Evolutionary conservation across 2,797 vertebrate genomes (phyloP).

Genomic region (Benthosema pterotum): DNA sequence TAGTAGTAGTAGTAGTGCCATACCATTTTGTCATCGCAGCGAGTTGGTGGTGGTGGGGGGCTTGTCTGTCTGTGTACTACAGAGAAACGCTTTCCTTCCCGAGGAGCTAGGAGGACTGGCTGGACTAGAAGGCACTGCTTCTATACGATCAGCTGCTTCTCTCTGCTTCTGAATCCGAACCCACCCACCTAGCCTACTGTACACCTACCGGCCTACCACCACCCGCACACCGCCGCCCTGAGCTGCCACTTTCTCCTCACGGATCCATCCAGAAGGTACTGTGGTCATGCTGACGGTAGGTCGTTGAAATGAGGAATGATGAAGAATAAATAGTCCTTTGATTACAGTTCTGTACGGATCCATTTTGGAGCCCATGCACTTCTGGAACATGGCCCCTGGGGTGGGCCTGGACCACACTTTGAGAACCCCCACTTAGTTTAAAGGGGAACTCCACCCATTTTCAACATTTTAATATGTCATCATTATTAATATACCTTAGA

Average conservation of each 20-base stretch:
- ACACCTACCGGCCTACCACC: too few species aligned
- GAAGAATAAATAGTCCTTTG: too few species aligned
- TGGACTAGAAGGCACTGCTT: not conserved
- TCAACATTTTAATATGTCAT: too few species aligned
- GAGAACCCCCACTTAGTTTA: not conserved
- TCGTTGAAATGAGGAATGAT: conserved; percentile 1
- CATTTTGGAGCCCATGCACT: too few species aligned
- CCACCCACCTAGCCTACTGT: not conserved
- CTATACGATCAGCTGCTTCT: conserved; percentile 32
- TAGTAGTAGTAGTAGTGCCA: not conserved
- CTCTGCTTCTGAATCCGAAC: conserved; percentile 8
- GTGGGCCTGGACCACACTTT: not conserved
- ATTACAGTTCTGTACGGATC: too few species aligned
- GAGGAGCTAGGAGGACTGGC: too few species aligned
- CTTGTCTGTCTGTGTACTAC: not conserved
- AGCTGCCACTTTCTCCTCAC: conserved; percentile 10
- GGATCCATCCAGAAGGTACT: conserved; percentile 10
- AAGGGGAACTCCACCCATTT: too few species aligned
- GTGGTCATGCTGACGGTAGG: conserved; percentile 42
- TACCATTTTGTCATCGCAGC: not conserved
- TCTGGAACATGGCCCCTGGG: too few species aligned
- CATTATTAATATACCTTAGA: too few species aligned
- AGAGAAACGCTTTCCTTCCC: conserved; percentile 24
- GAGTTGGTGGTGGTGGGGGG: not conserved
- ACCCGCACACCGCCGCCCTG: not conserved